phyloP scores from a whole-genome alignment of 2,113 vertebrate species.

The Thunnus thynnus region DNA sequence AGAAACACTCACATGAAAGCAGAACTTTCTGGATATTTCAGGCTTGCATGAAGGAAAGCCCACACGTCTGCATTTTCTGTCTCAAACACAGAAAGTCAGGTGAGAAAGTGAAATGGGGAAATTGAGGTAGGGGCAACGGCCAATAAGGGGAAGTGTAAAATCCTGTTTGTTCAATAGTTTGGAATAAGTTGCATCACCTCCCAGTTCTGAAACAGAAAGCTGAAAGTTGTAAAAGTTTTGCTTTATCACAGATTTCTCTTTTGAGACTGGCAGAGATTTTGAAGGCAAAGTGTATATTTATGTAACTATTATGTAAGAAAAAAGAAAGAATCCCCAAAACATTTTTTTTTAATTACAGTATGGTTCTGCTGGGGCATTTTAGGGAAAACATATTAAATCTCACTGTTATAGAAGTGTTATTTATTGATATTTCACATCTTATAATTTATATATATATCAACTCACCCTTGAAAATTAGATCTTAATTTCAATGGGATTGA shows the following conservation, averaged over 20 bases:
- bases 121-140: not conserved
- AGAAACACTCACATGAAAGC: not conserved
- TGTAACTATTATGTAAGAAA: not conserved
- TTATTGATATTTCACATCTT: not conserved
- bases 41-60: slow-evolving; percentile 12
- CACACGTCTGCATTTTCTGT: not conserved
- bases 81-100: not conserved
- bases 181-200: slow-evolving; percentile 25
- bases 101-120: slow-evolving; percentile 47
- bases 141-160: slow-evolving; percentile 36
- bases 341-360: not conserved
- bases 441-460: not conserved
- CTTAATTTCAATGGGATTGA: no score
- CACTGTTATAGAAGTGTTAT: not conserved
- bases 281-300: not conserved
- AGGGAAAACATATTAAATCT: not conserved
- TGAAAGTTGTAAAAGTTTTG: not conserved
- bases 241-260: slow-evolving; percentile 24
- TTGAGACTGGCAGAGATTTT: not conserved
- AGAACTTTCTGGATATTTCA: not conserved
- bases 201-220: slow-evolving; percentile 54
- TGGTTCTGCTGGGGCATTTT: not conserved
- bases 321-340: not conserved
- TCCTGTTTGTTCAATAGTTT: slow-evolving; percentile 11
- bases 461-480: no score